Evolutionary conservation across 2,888 invertebrate species (phyloP), one percentile per base, ranked within the genome.

Genomic region (Phalera bucephala): DNA sequence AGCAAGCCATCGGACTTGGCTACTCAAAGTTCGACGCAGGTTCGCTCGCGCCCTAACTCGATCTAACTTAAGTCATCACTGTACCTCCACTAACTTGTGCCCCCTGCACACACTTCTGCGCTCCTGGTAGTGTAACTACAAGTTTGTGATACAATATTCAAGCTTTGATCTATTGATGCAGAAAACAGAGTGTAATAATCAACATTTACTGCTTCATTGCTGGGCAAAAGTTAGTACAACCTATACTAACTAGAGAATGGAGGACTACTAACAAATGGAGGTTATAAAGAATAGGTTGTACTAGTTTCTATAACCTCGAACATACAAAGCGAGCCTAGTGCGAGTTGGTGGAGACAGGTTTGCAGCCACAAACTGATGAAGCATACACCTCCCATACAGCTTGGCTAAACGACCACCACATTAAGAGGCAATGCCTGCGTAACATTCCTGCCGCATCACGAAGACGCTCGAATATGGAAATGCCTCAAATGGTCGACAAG

Each of bases 31-130:
- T 57, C 28, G 13, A 27, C 29, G 17, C 40, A 22, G 26, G 32
- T 31, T 39, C 33, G 45, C 33, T 21, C 39, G 25, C 35, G 42
- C 30, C 33, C 43, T 63, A 53, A 64, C 63, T 64, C 53, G 42
- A 63, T 64, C 52, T 56, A 64, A 64, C 49, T 64, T 64, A 39
- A 52, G 40, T 52, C 58, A 50, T 64, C 55, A 49, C 37, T 38
- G 42, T 38, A 56, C 39, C 56, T 56, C 45, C 58, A 2, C 23
- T n/a, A 14, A 8, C 53, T 51, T 55, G 38, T 34, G 32, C 5
- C 12, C 27, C 33, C 56, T 49, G 40, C 45, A 51, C 47, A 45
- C n/a, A 41, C 48, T 41, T 36, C 34, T n/a, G 26, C 32, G 35
- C 33, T 36, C 28, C 26, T 25, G 27, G 31, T 29, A 25, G 31